Percentiles rank a stretch among this genome's conserved stretches.
These are phyloP conservation scores for Eleginops maclovinus DNA, from an alignment of 2,113 vertebrate genomes.

Conservation along the genomic window DNA sequence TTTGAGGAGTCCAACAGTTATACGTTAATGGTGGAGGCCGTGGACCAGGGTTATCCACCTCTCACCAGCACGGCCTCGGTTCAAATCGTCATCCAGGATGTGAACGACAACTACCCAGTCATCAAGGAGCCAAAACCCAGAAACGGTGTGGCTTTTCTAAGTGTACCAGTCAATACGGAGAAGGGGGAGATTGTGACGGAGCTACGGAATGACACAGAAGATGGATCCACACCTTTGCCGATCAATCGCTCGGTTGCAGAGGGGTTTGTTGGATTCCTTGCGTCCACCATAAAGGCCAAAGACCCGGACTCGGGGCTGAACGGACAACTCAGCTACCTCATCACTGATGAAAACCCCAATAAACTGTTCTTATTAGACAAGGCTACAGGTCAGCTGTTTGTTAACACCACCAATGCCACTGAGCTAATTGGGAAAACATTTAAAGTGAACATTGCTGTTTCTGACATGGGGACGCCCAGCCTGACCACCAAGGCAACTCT, in stretches of 20 bases:
- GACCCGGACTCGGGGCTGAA: slow-evolving; percentile 90
- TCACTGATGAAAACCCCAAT: slow-evolving; percentile 75
- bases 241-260: slow-evolving; percentile 43
- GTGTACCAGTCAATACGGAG: slow-evolving; percentile 85
- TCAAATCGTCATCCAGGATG: slow-evolving; percentile 86
- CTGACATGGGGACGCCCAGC: slow-evolving; percentile 85
- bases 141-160: slow-evolving; percentile 84
- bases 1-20: slow-evolving; percentile 85
- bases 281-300: slow-evolving; percentile 83
- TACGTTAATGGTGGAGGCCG: slow-evolving; percentile 87
- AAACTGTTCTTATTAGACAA: slow-evolving; percentile 86
- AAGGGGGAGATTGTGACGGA: slow-evolving; percentile 84
- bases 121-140: slow-evolving; percentile 84
- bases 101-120: slow-evolving; percentile 90
- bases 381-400: slow-evolving; percentile 86
- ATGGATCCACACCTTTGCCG: slow-evolving; percentile 3
- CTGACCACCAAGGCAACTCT: slow-evolving; percentile 81
- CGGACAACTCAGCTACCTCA: slow-evolving; percentile 84
- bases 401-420: slow-evolving; percentile 90
- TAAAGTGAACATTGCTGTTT: slow-evolving; percentile 84
- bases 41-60: slow-evolving; percentile 88
- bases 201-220: slow-evolving; percentile 63
- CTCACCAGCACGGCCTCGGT: slow-evolving; percentile 86
- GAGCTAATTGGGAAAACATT: slow-evolving; percentile 85
- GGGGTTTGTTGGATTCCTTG: slow-evolving; percentile 73